Percentiles rank a stretch among this genome's conserved stretches.
phyloP scores from a whole-genome alignment of 2,888 invertebrate genomes.

The Malachius bipustulatus region DNA sequence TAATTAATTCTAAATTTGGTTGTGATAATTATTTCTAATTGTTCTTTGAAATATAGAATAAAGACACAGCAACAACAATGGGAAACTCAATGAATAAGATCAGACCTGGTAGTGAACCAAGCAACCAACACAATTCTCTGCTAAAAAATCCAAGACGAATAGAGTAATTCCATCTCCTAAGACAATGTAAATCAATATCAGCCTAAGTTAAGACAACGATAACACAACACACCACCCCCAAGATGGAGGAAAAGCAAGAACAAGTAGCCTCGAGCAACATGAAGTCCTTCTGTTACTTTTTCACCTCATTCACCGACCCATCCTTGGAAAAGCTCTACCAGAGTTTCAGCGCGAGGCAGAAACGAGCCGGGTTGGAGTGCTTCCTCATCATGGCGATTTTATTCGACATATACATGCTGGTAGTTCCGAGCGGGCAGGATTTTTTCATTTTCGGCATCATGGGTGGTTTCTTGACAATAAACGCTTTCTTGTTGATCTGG shows the following conservation, averaged over 20 bases:
- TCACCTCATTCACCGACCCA: conserved; percentile 45
- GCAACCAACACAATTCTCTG: no score
- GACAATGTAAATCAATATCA: no score
- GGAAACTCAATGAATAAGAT: no score
- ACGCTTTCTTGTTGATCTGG: conserved; percentile 34
- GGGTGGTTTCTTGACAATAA: conserved; percentile 32
- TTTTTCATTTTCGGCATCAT: conserved; percentile 31
- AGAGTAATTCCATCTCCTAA: no score
- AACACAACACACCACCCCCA: conserved; percentile 1
- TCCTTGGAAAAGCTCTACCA: conserved; percentile 59
- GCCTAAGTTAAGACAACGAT: no score
- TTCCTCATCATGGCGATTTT: conserved; percentile 55
- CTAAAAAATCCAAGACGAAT: no score
- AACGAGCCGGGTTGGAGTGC: conserved; percentile 56
- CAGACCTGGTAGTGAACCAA: no score
- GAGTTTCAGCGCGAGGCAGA: conserved; percentile 59
- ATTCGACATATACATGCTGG: conserved; percentile 50
- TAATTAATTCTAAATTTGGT: no score
- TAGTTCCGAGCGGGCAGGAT: conserved; percentile 42
- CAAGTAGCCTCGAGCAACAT: conserved; percentile 28
- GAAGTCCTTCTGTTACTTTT: conserved; percentile 25
- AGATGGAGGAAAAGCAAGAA: conserved; percentile 30
- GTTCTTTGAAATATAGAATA: no score
- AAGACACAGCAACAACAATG: no score
- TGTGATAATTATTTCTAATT: no score